phyloP scores from a whole-genome alignment of 2,113 vertebrate species.

The Abramis brama region DNA sequence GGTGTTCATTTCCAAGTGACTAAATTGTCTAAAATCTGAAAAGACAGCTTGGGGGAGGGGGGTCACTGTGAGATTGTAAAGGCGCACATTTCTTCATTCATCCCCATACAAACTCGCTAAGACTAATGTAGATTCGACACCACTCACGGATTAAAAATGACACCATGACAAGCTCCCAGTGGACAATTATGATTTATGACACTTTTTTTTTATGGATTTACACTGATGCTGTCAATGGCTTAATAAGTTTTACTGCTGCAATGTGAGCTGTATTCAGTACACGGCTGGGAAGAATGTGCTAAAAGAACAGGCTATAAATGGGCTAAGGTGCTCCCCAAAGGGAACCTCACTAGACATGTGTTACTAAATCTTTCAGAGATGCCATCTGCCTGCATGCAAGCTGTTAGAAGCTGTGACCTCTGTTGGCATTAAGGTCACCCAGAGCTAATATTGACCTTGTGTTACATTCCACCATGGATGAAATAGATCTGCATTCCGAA shows the following conservation, averaged over 20 bases:
- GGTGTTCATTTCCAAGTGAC: neutral
- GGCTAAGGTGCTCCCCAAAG: slow-evolving; percentile 70
- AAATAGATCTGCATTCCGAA: slow-evolving; percentile 24
- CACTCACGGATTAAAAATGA: slow-evolving; percentile 25
- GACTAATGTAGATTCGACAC: slow-evolving; percentile 9
- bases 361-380: slow-evolving; percentile 79
- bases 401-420: slow-evolving; percentile 74
- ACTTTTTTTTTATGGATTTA: slow-evolving; percentile 42
- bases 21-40: slow-evolving; percentile 14
- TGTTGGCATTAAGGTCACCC: slow-evolving; percentile 71
- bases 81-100: neutral
- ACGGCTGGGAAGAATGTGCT: slow-evolving; percentile 61
- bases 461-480: slow-evolving; percentile 27
- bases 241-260: slow-evolving; percentile 61
- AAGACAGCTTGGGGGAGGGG: neutral
- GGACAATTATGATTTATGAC: slow-evolving; percentile 37
- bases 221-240: slow-evolving; percentile 43
- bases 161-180: slow-evolving; percentile 14
- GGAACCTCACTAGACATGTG: slow-evolving; percentile 75
- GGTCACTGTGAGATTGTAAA: neutral
- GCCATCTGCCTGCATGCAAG: slow-evolving; percentile 77
- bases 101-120: neutral
- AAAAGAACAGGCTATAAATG: slow-evolving; percentile 78
- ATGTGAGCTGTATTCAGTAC: slow-evolving; percentile 61
- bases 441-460: slow-evolving; percentile 65